phyloP scores from a whole-genome alignment of 2,113 vertebrate species.

The Prochilodus magdalenae region DNA sequence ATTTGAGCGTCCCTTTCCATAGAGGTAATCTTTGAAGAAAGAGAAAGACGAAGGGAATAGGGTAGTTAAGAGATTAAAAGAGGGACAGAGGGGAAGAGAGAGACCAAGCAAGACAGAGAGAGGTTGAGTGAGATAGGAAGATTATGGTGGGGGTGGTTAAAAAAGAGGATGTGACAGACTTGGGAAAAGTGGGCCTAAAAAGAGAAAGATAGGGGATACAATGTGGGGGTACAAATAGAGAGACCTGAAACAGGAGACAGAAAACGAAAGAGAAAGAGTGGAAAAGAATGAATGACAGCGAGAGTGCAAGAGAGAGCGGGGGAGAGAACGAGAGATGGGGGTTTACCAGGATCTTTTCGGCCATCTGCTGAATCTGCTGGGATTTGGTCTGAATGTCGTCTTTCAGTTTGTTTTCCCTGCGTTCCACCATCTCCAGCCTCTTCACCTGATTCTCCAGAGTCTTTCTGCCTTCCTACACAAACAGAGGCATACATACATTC shows the following conservation, averaged over 20 bases:
- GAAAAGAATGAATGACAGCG: slow-evolving; percentile 10
- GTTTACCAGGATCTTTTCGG: slow-evolving; percentile 99
- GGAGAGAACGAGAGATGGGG: slow-evolving; percentile 7
- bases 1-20: not conserved
- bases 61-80: not conserved
- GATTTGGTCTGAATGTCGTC: slow-evolving; percentile 99
- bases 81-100: not conserved
- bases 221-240: not conserved
- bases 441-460: slow-evolving; percentile 98
- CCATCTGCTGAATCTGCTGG: slow-evolving; percentile 99
- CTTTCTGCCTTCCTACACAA: slow-evolving; percentile 91
- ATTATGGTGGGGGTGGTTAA: too few species aligned
- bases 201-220: not conserved
- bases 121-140: slow-evolving; percentile 6
- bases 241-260: slow-evolving; percentile 11
- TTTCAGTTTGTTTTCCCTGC: slow-evolving; percentile 96
- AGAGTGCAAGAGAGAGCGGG: not conserved
- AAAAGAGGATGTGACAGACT: too few species aligned
- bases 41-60: slow-evolving; percentile 28
- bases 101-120: not conserved
- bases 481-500: slow-evolving; percentile 40
- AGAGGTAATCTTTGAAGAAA: slow-evolving; percentile 30
- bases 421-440: slow-evolving; percentile 95
- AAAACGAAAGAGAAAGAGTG: slow-evolving; percentile 17
- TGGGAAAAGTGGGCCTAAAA: not conserved